phyloP scores from a whole-genome alignment of 2,113 vertebrate species.

The Thomomys bottae region DNA sequence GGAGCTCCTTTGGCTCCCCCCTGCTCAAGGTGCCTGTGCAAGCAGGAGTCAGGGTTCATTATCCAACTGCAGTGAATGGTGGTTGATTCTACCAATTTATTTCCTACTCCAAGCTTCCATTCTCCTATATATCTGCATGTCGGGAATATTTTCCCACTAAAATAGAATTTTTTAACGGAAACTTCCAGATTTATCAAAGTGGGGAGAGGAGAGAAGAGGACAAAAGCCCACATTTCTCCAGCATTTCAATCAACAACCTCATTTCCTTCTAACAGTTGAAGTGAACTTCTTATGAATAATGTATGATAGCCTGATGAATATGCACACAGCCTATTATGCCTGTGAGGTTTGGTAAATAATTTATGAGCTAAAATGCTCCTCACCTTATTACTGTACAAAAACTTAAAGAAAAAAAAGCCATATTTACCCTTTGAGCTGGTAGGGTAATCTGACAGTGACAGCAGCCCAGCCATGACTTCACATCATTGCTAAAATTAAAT shows the following conservation, averaged over 20 bases:
- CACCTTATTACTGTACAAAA: slow-evolving; percentile 80
- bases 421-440: slow-evolving; percentile 75
- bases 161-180: slow-evolving; percentile 53
- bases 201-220: slow-evolving; percentile 15
- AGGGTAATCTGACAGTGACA: slow-evolving; percentile 54
- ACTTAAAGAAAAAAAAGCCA: not conserved
- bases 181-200: slow-evolving; percentile 60
- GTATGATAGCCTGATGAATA: slow-evolving; percentile 85
- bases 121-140: not conserved
- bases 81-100: slow-evolving; percentile 29
- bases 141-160: slow-evolving; percentile 42
- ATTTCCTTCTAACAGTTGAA: slow-evolving; percentile 78
- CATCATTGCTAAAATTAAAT: slow-evolving; percentile 43
- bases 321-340: slow-evolving; percentile 82
- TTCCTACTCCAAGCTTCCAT: slow-evolving; percentile 34
- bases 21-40: not conserved
- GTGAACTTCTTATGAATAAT: slow-evolving; percentile 84
- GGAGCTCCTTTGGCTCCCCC: not conserved
- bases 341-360: slow-evolving; percentile 85
- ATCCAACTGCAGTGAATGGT: not conserved
- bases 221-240: slow-evolving; percentile 72
- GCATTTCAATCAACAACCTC: slow-evolving; percentile 76
- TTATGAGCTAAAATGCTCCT: slow-evolving; percentile 83
- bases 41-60: not conserved
- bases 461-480: not conserved